phyloP scores from a whole-genome alignment of 2,797 vertebrate species.

The Tangara arthus region DNA sequence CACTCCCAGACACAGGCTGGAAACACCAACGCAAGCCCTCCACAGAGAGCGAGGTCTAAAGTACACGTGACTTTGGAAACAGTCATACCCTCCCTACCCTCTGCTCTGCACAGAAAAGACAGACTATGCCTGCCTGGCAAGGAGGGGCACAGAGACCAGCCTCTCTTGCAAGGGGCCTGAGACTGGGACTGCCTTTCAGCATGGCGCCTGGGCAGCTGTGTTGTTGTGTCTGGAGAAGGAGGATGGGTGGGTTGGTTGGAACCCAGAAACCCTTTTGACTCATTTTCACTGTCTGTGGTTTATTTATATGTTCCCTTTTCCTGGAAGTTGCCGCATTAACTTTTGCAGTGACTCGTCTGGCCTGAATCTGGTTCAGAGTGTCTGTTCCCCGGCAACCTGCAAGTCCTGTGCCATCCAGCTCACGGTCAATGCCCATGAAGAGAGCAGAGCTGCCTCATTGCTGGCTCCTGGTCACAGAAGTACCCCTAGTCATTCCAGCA shows the following conservation, averaged over 20 bases:
- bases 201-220: slow-evolving; percentile 30
- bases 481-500: not conserved
- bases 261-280: slow-evolving; percentile 55
- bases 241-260: slow-evolving; percentile 51
- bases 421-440: not conserved
- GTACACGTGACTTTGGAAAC: not conserved
- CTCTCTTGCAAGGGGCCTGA: not conserved
- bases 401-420: slow-evolving; percentile 6
- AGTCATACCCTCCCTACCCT: not conserved
- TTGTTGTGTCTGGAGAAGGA: slow-evolving; percentile 44
- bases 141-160: slow-evolving; percentile 25
- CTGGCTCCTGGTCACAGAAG: slow-evolving; percentile 36
- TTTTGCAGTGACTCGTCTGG: slow-evolving; percentile 47
- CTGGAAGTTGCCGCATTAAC: slow-evolving; percentile 36
- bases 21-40: slow-evolving; percentile 88
- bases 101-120: slow-evolving; percentile 36
- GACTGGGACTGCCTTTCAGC: slow-evolving; percentile 45
- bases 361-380: slow-evolving; percentile 36
- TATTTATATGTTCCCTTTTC: slow-evolving; percentile 67
- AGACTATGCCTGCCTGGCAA: slow-evolving; percentile 41
- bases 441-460: slow-evolving; percentile 25
- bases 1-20: slow-evolving; percentile 95
- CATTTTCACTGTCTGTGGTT: slow-evolving; percentile 60
- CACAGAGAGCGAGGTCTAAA: slow-evolving; percentile 93
- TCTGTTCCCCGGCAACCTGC: slow-evolving; percentile 27